Evolutionary conservation across 2,888 invertebrate genomes (phyloP), one percentile per base, ranked within the genome.

Genomic region (Plebejus melissa): DNA sequence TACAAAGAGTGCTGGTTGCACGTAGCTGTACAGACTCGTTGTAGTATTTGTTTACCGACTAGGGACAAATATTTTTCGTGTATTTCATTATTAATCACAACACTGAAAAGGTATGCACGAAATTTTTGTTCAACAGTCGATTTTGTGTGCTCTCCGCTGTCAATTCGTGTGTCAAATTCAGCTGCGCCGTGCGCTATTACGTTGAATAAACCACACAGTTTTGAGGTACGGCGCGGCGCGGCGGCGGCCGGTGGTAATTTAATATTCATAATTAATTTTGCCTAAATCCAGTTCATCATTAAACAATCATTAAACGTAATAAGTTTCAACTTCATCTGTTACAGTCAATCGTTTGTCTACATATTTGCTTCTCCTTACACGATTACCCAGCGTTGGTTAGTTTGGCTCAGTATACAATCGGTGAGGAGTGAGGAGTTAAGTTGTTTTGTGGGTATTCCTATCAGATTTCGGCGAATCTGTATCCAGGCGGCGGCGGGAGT

Each of bases 401-500:
- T 58, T 58, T 28, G 4, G 11, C 60, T 4, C 4, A 22, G 22
- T 22, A 60, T 28, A 11, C 11, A 28, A 60, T 60, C 60, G 60
- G 60, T 28, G 28, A 28, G 9, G 28, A 4, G 22, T 9, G 28
- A 22, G 28, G 28, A 11, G 9, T 22, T 9, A 9, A 22, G 58
- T 60, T 60, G 28, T 60, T 60, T 60, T 60, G 60, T 60, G 28
- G 9, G 60, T 60, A 9, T 11, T 71, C 71, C 46, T 46, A 71
- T 71, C 71, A 22, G 13, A 46, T 46, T 71, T 11, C 46, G n/a
- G 9, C 28, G 22, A 46, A 50, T 70, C 46, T 69, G 70, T 41
- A 22, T 28, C 46, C 46, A 28, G 71, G 46, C 71, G 71, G 46
- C 46, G 32, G 32, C 32, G 38, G 57, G 54, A 69, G 75, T 75